A percentile compares a stretch with the other conserved stretches of the same genome.
Conservation (phyloP, 2,888 invertebrate species). For the Plebejus argus region DNA sequence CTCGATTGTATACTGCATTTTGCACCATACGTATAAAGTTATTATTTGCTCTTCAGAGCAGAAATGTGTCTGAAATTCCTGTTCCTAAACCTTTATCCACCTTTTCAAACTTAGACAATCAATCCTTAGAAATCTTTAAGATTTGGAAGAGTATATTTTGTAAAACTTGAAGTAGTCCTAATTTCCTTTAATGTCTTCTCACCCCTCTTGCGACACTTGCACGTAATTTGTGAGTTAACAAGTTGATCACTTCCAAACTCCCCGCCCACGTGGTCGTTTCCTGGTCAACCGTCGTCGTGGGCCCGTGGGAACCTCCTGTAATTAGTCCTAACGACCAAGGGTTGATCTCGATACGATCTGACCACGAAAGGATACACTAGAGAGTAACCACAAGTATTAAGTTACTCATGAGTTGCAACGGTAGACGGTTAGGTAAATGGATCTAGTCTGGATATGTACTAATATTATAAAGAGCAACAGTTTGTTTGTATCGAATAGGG, state of each 20-base stretch:
- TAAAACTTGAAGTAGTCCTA: neutral
- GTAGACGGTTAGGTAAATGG: neutral
- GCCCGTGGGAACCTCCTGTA: conserved; percentile 48
- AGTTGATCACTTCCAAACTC: conserved; percentile 32
- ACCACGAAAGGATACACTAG: conserved; percentile 21
- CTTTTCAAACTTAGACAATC: neutral
- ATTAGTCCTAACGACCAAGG: conserved; percentile 39
- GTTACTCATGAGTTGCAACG: neutral
- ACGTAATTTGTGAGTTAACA: conserved; percentile 21
- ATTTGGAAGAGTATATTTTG: neutral
- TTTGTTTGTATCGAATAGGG: too few species aligned
- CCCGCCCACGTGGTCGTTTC: conserved; percentile 30
- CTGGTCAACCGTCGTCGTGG: conserved; percentile 52
- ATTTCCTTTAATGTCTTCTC: neutral
- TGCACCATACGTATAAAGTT: neutral
- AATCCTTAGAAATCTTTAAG: neutral
- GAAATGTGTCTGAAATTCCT: neutral
- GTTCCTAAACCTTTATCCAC: neutral
- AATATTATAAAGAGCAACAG: neutral
- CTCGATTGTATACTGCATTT: neutral
- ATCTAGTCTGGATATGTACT: neutral
- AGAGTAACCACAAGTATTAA: conserved; percentile 1
- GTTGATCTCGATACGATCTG: conserved; percentile 21
- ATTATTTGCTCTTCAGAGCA: neutral
- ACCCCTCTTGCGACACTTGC: conserved; percentile 14